phyloP scores from a whole-genome alignment of 2,888 invertebrate genomes.

The Smittia aterrima region DNA sequence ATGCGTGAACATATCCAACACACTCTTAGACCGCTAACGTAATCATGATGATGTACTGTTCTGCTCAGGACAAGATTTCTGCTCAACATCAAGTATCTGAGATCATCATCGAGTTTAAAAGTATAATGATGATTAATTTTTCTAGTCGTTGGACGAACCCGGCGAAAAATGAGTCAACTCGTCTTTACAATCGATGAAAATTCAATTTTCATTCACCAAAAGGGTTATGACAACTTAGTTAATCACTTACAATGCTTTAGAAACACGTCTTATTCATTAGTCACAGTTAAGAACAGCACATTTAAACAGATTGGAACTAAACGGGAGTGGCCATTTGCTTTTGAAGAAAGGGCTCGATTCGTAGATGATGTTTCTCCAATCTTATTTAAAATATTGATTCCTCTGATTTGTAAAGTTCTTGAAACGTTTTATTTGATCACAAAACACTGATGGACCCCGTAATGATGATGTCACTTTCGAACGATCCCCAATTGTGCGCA shows the following conservation, averaged over 20 bases:
- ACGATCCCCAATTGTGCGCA: slow-evolving; percentile 33
- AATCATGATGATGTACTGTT: not conserved
- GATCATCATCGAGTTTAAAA: not conserved
- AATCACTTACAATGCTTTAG: slow-evolving; percentile 4
- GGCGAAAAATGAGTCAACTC: not conserved
- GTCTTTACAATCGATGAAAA: not conserved
- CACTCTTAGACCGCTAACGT: not conserved
- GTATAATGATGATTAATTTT: not conserved
- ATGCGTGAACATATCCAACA: not conserved
- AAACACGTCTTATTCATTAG: not conserved
- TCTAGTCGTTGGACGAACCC: not conserved
- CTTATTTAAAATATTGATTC: not conserved
- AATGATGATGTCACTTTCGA: slow-evolving; percentile 27
- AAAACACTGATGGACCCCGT: not conserved
- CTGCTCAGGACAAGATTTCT: not conserved
- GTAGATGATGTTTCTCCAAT: not conserved
- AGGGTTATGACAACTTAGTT: not conserved
- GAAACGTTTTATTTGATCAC: no score
- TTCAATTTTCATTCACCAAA: not conserved
- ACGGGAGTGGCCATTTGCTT: slow-evolving; percentile 41
- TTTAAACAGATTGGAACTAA: slow-evolving; percentile 33
- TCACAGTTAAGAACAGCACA: slow-evolving; percentile 11
- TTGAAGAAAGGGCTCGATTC: slow-evolving; percentile 15
- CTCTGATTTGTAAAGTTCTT: not conserved
- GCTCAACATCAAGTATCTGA: not conserved